Conservation (phyloP, 2,888 invertebrate genomes). For the Drosophila nr. perissopoda region DNA sequence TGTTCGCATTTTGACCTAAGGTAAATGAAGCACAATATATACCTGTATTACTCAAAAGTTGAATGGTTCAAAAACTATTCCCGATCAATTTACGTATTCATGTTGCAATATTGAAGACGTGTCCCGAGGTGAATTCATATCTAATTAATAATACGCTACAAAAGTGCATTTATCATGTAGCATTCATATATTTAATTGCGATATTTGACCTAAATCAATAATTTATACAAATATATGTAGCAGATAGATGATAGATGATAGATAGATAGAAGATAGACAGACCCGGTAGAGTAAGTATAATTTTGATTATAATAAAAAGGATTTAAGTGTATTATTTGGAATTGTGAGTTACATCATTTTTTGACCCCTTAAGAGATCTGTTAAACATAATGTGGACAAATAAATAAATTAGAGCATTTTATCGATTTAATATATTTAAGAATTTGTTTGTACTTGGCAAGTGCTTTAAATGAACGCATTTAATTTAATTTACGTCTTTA, state of each 20-base stretch:
- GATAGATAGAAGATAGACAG: no score
- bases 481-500: not conserved
- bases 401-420: not conserved
- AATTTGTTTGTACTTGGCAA: not conserved
- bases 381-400: not conserved
- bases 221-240: no score
- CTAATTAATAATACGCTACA: not conserved
- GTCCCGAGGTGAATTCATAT: not conserved
- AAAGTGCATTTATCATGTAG: not conserved
- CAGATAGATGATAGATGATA: no score
- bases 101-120: constrained; percentile 20
- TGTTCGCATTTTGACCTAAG: constrained; percentile 61
- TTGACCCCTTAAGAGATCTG: not conserved
- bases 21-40: constrained; percentile 48
- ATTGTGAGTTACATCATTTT: not conserved
- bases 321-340: not conserved
- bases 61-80: constrained; percentile 10
- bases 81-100: not conserved
- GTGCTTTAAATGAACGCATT: no score
- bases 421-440: not conserved
- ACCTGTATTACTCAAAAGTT: constrained; percentile 7
- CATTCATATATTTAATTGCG: not conserved
- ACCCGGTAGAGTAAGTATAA: not conserved
- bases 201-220: not conserved
- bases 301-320: not conserved